Evolutionary conservation across 92 coral and sea anemone species (phyloP), one percentile per base, ranked within the genome.

Genomic region (Epizoanthus fatuus): DNA sequence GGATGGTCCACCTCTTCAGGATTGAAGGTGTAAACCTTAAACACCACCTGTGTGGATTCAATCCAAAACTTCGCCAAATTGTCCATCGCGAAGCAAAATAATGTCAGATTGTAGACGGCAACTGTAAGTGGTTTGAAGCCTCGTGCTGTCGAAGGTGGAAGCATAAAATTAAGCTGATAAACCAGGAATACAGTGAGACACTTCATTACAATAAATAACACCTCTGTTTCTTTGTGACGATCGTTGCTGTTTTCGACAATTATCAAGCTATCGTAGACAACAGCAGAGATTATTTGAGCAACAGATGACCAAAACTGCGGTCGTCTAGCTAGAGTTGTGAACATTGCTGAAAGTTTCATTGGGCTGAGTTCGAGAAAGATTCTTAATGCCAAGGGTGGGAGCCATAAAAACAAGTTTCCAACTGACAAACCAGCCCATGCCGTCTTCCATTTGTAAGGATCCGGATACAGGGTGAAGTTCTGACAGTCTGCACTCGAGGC

Each of bases 261-360:
- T 77, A 77, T 77, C 70, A 77, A 39, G 2, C 54, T 56, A 39
- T 77, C 82, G 32, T 77, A 77, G 12, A 77, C 64, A 59, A 10
- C 25, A 4, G 82, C 70, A 38, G 69, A 58, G n/a, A 37, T 19
- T 10, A 77, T 42, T 52, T 77, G 82, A 16, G n/a, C 70, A 59
- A 77, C 42, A 22, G 82, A 77, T 19, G 70, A 59, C 82, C 82
- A 77, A n/a, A 77, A 77, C 70, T 77, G 82, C 42, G 82, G 82
- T 10, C 82, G 70, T 44, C 55, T 15, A 11, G 0, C 63, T 20
- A 77, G 25, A 59, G 4, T 39, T 16, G 44, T 77, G 10, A 77
- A 60, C 7, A 42, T 44, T 10, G 7, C 57, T 1, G 29, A 16
- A 2, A 47, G 7, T 22, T 38, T 5, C 22, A 19, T 37, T 42